Base-by-base conservation (phyloP, 1,140 invertebrate genomes). In the Drosophila asahinai region DNA sequence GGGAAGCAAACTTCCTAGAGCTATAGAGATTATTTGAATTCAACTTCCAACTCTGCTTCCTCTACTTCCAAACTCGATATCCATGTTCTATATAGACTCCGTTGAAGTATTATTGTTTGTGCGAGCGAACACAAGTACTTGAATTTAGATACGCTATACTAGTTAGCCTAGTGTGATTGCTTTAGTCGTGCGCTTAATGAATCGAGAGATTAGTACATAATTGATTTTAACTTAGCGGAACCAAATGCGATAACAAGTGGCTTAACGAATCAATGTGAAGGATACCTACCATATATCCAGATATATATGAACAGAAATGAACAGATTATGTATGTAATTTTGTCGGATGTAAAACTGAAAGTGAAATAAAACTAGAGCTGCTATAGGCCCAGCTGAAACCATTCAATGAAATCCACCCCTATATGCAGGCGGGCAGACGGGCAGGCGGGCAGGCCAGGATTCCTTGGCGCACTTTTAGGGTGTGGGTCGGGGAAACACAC, bases 371-470 rank as follows among this genome's bases (percentile, higher is more conserved):
- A 74, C 45, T 74, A 74, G 47, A 74, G 71, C 71, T 74, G 71
- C 71, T 74, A 61, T 73, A 74, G 68, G 72, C 38, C 70, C 70
- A 73, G 70, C 70, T 73, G 70, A 74, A 74, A 73, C 74, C 74
- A 77, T 77, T 77, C 63, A 70, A 78, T 60, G 54, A 62, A 78
- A 78, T 55, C 75, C 75, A 78, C 74, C 75, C 75, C 75, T 78
- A 68, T 22, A 43, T 38, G 27, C 51, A 49, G n/a, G 43, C 43
- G 17, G 51, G 9, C 61, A 12, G 17, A 25, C 19, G 19, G 19
- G 19, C 43, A 49, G n/a, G 38, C 43, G 17, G 51, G 9, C 61
- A 12, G 17, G 33, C 19, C 66, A 59, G 62, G 57, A 70, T 78
- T 45, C 58, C 33, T 9, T 59, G 73, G 40, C 70, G 43, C 52